phyloP scores from a whole-genome alignment of 2,113 vertebrate genomes.

The Archocentrus centrarchus region DNA sequence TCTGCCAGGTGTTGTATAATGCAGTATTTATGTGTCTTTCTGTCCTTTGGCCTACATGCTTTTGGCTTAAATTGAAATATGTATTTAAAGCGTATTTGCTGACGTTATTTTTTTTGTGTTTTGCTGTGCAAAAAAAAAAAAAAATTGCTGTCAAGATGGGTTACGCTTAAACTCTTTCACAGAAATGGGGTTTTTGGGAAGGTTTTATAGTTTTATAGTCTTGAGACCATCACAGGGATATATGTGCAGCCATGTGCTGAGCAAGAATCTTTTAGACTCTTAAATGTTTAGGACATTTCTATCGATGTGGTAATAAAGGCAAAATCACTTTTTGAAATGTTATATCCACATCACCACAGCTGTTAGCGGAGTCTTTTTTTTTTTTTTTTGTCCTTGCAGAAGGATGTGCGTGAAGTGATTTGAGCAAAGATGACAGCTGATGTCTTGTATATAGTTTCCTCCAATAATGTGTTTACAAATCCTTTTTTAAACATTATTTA shows the following conservation, averaged over 20 bases:
- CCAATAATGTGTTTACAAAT: conserved; percentile 2
- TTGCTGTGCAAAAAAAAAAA: no score
- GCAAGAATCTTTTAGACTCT: neutral
- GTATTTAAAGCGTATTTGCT: neutral
- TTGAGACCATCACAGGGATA: neutral
- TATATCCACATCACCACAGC: neutral
- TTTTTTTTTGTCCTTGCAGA: neutral
- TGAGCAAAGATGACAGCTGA: conserved; percentile 24
- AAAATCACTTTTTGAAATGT: neutral
- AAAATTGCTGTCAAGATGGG: neutral
- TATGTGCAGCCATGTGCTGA: neutral
- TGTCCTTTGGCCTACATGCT: conserved; percentile 20
- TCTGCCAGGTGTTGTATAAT: conserved; percentile 60
- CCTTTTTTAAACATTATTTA: neutral
- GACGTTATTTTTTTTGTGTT: neutral
- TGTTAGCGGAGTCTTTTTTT: neutral
- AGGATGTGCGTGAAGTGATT: neutral
- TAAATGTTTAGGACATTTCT: neutral
- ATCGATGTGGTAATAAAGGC: neutral
- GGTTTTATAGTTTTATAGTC: neutral
- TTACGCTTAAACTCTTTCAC: neutral
- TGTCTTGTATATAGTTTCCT: conserved; percentile 5
- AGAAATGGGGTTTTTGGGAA: neutral
- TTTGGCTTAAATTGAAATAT: conserved; percentile 3
- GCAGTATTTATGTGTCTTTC: conserved; percentile 33